A percentile compares a stretch with the other conserved stretches of the same genome.
phyloP scores from a whole-genome alignment of 2,888 invertebrate genomes.

The Malachius bipustulatus region DNA sequence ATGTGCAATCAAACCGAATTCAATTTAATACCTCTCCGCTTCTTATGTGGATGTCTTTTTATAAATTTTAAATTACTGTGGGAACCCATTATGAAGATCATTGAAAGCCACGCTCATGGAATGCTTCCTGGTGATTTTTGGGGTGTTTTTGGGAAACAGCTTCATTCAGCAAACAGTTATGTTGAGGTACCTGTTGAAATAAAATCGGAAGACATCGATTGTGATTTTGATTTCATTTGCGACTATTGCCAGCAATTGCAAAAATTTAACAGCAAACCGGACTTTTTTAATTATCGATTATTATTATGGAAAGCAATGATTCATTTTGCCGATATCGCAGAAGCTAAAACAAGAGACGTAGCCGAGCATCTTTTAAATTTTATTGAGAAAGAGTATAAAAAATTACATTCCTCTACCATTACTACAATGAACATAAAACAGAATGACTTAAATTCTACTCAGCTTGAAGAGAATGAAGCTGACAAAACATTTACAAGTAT shows the following conservation, averaged over 20 bases:
- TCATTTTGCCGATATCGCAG: slow-evolving; percentile 61
- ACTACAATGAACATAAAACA: slow-evolving; percentile 44
- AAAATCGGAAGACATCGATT: slow-evolving; percentile 14
- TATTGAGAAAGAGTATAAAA: slow-evolving; percentile 56
- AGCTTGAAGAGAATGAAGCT: slow-evolving; percentile 26
- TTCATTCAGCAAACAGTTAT: slow-evolving; percentile 42
- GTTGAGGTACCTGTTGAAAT: slow-evolving; percentile 30
- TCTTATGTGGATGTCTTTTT: slow-evolving; percentile 70
- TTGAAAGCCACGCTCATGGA: slow-evolving; percentile 60
- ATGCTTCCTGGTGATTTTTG: slow-evolving; percentile 56
- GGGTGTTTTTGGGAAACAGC: slow-evolving; percentile 51
- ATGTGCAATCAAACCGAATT: slow-evolving; percentile 46
- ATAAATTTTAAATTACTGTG: slow-evolving; percentile 82
- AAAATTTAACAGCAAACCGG: slow-evolving; percentile 45
- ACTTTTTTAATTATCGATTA: slow-evolving; percentile 63
- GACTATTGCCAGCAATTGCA: slow-evolving; percentile 27
- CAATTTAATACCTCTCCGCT: slow-evolving; percentile 56
- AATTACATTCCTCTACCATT: slow-evolving; percentile 44
- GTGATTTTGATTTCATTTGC: slow-evolving; percentile 12
- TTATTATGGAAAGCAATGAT: slow-evolving; percentile 72
- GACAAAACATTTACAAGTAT: too few relatives aligned
- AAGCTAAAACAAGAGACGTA: slow-evolving; percentile 68
- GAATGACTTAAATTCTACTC: slow-evolving; percentile 24
- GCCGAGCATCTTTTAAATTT: slow-evolving; percentile 71
- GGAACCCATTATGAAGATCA: slow-evolving; percentile 68